Evolutionary conservation across 2,888 invertebrate genomes (phyloP), one percentile per base, ranked within the genome.

Genomic region (Trichopoda pennipes): DNA sequence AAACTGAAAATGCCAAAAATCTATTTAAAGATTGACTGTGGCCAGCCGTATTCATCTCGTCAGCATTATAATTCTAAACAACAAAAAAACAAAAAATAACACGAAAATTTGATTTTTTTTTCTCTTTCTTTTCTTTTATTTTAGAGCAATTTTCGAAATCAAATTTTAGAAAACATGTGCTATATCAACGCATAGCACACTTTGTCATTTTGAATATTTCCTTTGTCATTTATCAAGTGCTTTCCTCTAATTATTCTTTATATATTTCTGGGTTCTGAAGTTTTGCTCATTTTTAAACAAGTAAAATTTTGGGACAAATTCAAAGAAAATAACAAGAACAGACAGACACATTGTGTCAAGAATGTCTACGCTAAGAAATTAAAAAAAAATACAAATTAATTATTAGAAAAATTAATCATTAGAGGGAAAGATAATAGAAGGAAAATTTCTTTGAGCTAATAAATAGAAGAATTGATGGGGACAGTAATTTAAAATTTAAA

Each of bases 11-110:
- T 77, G 70, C 58, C 69, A 74, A 74, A 64, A 70, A 74, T 70
- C 85, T 85, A 85, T 85, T 85, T 85, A 80, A 44, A 68, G 82
- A 85, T 84, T 82, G 85, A 85, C 81, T 85, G 81, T 80, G 72
- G 84, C 75, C 79, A 83, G 16, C 8, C 47, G 76, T 76, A 32
- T 44, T 42, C 42, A 32, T 49, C 53, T 73, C 19, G 49, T 55
- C 60, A n/a, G 32, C 53, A 60, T 73, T 42, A 60, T 63, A 19
- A 56, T 80, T 53, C 23, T 70, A 64, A 44, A 17, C 56, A 32
- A 38, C 53, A 70, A 1, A 38, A 58, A 55, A 14, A 35, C 60
- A 9, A 53, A 35, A 21, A 38, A 44, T n/a, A 51, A 38, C 0
- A 47, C 17, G 35, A 28, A 28, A 28, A 28, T 28, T 28, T 28